Base-by-base conservation (phyloP, 1,140 invertebrate genomes). In the Stratiolaelaps scimitus region DNA sequence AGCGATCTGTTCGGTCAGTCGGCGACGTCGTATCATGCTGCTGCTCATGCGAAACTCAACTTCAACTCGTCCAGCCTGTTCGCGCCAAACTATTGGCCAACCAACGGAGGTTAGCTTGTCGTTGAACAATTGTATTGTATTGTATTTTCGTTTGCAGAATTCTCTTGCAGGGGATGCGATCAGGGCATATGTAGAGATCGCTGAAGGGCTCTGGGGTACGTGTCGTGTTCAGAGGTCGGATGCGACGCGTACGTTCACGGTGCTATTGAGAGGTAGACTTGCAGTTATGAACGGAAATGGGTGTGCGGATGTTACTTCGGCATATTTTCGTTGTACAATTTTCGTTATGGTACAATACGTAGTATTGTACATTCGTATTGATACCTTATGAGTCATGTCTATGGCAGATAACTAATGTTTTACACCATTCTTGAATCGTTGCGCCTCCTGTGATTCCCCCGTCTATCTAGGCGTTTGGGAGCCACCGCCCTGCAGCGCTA, bases 1-100 rank as follows among this genome's bases (percentile, higher is more conserved):
- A 60, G 53, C 53, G 53, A 60, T 17, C 53, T 60, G 53, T 60
- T 60, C 53, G 34, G 53, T 23, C 53, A 60, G 34, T 60, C 53
- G 15, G 23, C 53, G 2, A 60, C 53, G 53, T 23, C 53, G 15
- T 60, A 60, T 23, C 53, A 60, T 23, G 34, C 34, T 4, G 34
- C 34, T 10, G 53, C 53, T 15, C 53, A 60, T 34, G 53, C 53
- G 15, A 60, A 60, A 60, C 20, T 60, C 4, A 60, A 60, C 53
- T 60, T 60, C 10, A 60, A 60, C 26, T 60, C 53, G 4, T 60
- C 53, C 2, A 34, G 53, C 17, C 53, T 60, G 2, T 60, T 60
- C 23, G 53, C 53, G 4, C 23, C 53, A 15, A 60, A 60, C 23
- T 60, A 60, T 26, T 60, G 53, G 53, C 23, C 53, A 60, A 60